Evolutionary conservation across 1,140 invertebrate genomes (phyloP).

Genomic region (Anadara kagoshimensis): DNA sequence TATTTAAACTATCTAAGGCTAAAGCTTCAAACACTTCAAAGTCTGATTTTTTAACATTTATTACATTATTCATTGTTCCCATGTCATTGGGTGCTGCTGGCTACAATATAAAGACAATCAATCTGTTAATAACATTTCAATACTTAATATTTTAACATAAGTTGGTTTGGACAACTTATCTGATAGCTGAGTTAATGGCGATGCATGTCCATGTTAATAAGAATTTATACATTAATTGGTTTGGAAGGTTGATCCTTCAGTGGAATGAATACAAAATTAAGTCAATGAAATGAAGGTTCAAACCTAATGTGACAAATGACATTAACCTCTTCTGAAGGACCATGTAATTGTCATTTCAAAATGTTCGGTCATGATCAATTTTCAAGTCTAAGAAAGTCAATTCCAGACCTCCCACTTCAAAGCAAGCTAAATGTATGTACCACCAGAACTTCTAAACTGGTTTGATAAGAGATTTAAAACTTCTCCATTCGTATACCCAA

Average conservation of each 20-base stretch:
- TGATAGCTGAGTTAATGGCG: neutral
- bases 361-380: too few species aligned
- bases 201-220: too few species aligned
- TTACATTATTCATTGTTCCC: conserved; percentile 93
- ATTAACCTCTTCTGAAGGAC: neutral
- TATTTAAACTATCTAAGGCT: conserved; percentile 89
- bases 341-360: too few species aligned
- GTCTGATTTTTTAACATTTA: conserved; percentile 91
- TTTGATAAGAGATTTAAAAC: too few species aligned
- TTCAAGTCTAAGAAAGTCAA: too few species aligned
- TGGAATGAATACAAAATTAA: neutral
- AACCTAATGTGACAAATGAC: too few species aligned
- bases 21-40: conserved; percentile 99
- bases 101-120: conserved; percentile 74
- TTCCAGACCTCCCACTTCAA: too few species aligned
- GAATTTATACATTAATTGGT: neutral
- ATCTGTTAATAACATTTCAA: neutral
- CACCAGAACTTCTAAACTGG: too few species aligned
- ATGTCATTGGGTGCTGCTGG: conserved; percentile 90
- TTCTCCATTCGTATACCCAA: too few species aligned
- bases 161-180: neutral
- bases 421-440: too few species aligned
- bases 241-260: neutral
- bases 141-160: neutral
- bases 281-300: neutral